phyloP scores from a whole-genome alignment of 2,797 vertebrate species.

The Chaetodon trifasciatus region DNA sequence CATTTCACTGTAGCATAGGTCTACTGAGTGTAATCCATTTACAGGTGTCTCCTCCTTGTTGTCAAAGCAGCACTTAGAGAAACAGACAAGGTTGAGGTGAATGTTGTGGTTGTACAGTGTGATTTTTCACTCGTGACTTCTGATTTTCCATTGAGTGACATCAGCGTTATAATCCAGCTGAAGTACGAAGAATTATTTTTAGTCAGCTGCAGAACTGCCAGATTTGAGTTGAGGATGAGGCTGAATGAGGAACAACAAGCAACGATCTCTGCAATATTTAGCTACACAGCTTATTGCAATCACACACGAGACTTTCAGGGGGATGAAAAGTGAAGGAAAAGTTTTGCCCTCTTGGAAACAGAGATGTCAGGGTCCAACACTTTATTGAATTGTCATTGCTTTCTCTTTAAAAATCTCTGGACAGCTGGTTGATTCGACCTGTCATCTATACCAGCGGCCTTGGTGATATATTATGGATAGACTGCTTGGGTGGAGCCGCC shows the following conservation, averaged over 20 bases:
- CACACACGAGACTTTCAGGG: slow-evolving; percentile 2
- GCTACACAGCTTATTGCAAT: slow-evolving; percentile 19
- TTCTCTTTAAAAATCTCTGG: slow-evolving; percentile 49
- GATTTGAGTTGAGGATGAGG: slow-evolving; percentile 14
- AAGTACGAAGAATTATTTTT: slow-evolving; percentile 57
- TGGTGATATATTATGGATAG: slow-evolving; percentile 49
- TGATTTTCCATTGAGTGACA: slow-evolving; percentile 35
- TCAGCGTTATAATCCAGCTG: slow-evolving; percentile 44
- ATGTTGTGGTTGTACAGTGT: slow-evolving; percentile 28
- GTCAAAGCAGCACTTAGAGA: slow-evolving; percentile 38
- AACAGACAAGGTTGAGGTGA: slow-evolving; percentile 31
- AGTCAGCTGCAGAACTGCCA: slow-evolving; percentile 19
- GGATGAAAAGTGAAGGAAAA: slow-evolving; percentile 17
- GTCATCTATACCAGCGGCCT: slow-evolving; percentile 24
- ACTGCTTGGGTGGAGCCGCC: slow-evolving; percentile 31
- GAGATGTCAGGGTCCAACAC: slow-evolving; percentile 27
- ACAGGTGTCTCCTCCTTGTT: slow-evolving; percentile 52
- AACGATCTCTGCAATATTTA: slow-evolving; percentile 27
- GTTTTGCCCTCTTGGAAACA: slow-evolving; percentile 32
- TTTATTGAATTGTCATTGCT: slow-evolving; percentile 57
- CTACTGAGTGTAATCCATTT: slow-evolving; percentile 27
- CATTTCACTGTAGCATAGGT: slow-evolving; percentile 25
- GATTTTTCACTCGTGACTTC: slow-evolving; percentile 39
- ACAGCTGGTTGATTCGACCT: slow-evolving; percentile 46
- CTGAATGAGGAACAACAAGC: slow-evolving; percentile 47